A percentile compares a stretch with the other conserved stretches of the same genome.
phyloP scores from a whole-genome alignment of 2,113 vertebrate species.

The Apteryx owenii region DNA sequence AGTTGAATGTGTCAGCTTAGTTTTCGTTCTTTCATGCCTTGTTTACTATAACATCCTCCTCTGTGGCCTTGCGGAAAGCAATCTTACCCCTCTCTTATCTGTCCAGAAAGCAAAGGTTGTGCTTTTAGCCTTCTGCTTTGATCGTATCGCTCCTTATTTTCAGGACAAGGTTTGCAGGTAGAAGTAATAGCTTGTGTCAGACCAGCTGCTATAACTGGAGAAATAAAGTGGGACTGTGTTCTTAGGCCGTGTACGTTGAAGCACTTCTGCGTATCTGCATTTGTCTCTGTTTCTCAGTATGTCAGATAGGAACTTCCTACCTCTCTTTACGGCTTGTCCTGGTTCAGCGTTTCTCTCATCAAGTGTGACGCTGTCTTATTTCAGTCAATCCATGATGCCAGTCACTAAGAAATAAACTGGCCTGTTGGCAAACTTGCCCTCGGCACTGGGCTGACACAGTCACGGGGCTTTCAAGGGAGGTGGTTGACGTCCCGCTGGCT shows the following conservation, averaged over 20 bases:
- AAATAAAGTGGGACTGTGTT: neutral
- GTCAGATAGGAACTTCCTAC: neutral
- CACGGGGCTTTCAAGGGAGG: neutral
- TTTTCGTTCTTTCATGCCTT: conserved; percentile 27
- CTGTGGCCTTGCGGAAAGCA: conserved; percentile 29
- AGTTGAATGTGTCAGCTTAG: neutral
- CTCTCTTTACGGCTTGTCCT: neutral
- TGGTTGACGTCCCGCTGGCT: neutral
- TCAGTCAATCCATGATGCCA: neutral
- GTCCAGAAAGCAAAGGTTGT: conserved; percentile 38
- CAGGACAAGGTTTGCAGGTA: neutral
- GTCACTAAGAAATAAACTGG: neutral
- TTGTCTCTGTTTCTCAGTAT: neutral
- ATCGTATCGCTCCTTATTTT: neutral
- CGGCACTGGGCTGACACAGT: accelerated
- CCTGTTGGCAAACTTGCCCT: neutral
- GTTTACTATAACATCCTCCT: conserved; percentile 53
- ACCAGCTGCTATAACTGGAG: neutral
- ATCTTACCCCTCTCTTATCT: conserved; percentile 34
- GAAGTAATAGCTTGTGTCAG: neutral
- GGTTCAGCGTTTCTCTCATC: neutral
- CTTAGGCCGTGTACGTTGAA: accelerated
- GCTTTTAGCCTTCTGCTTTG: neutral
- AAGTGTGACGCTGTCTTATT: no score
- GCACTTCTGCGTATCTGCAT: accelerated